Base-by-base conservation (phyloP, 2,888 invertebrate species). In the Yponomeuta evonymella region DNA sequence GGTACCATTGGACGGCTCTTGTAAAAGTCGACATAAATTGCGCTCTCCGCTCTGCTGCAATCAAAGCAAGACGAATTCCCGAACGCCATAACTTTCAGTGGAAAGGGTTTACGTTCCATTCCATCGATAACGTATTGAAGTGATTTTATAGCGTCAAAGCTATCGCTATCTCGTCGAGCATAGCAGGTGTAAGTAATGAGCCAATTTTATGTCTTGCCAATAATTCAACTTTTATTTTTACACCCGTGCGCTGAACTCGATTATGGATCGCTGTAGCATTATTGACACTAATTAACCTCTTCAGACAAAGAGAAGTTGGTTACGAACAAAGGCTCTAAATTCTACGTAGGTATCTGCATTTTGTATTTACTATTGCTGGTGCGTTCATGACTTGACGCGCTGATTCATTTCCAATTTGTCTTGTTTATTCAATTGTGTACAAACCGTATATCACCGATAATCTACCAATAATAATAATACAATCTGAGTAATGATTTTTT, bases 71-170 rank as follows among this genome's bases (percentile, higher is more conserved):
- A 75, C 77, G 77, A 75, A 74, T 75, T 74, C 75, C 75, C 80
- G 79, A 80, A 79, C 74, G 77, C 76, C 73, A 79, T 83, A 81
- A 82, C 78, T 81, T 81, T 79, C 72, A 71, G 72, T 62, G 65
- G 30, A 58, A 58, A 63, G 73, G 74, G 71, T 79, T 79, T 82
- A 80, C 77, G 76, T 63, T 76, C 71, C 72, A 72, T 63, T 76
- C 71, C 72, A 72, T 76, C 77, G 74, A 83, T 84, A 83, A 83
- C 82, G 80, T 80, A 79, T 80, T 79, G 79, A 75, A 75, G 75
- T 76, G 73, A 77, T 79, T 82, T 82, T 79, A 81, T 76, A 74
- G 72, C 77, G 71, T 58, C 75, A 74, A 73, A 72, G 73, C 73
- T 74, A 63, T 67, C 73, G 71, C 75, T 71, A 75, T 75, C 74